Percentiles rank a stretch among this genome's conserved stretches.
Evolutionary conservation across 1,140 invertebrate species (phyloP).

Genomic region (Zaprionus kolodkinae): DNA sequence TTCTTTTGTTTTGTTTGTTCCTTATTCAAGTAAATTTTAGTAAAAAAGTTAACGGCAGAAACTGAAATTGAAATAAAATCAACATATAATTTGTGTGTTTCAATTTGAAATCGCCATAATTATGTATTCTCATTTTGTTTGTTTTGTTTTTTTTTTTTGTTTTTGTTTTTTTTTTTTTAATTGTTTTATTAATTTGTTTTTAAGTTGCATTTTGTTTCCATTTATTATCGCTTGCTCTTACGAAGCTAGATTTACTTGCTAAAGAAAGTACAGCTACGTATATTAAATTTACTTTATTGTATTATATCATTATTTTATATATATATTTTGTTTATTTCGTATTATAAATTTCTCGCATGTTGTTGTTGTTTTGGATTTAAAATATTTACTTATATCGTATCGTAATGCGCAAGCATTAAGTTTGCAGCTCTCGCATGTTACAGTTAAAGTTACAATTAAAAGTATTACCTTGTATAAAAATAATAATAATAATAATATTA

Average conservation of each 20-base stretch:
- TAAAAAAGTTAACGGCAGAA: slow-evolving; percentile 4
- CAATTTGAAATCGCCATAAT: slow-evolving; percentile 32
- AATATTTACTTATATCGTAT: slow-evolving; percentile 59
- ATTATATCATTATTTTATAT: slow-evolving; percentile 26
- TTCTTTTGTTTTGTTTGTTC: neutral
- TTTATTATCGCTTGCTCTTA: slow-evolving; percentile 78
- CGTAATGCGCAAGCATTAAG: slow-evolving; percentile 49
- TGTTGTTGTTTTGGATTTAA: slow-evolving; percentile 69
- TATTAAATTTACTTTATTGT: slow-evolving; percentile 41
- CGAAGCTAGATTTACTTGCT: slow-evolving; percentile 62
- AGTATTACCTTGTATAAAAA: slow-evolving; percentile 81
- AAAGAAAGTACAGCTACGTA: slow-evolving; percentile 68
- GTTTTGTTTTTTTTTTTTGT: slow-evolving; percentile 19
- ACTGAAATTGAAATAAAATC: slow-evolving; percentile 36
- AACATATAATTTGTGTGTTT: slow-evolving; percentile 30
- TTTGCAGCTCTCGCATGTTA: slow-evolving; percentile 16
- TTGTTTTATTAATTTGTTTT: slow-evolving; percentile 74
- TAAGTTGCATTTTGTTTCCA: slow-evolving; percentile 73
- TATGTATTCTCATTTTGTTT: slow-evolving; percentile 33
- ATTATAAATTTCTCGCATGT: slow-evolving; percentile 23
- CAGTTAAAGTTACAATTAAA: slow-evolving; percentile 67
- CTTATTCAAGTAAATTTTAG: slow-evolving; percentile 4
- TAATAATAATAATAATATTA: slow-evolving; percentile 72
- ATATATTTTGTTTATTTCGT: slow-evolving; percentile 31
- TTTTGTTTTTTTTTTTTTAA: slow-evolving; percentile 36